Evolutionary conservation across 2,113 vertebrate genomes (phyloP), one percentile per base, ranked within the genome.

Genomic region (Myiozetetes cayanensis): DNA sequence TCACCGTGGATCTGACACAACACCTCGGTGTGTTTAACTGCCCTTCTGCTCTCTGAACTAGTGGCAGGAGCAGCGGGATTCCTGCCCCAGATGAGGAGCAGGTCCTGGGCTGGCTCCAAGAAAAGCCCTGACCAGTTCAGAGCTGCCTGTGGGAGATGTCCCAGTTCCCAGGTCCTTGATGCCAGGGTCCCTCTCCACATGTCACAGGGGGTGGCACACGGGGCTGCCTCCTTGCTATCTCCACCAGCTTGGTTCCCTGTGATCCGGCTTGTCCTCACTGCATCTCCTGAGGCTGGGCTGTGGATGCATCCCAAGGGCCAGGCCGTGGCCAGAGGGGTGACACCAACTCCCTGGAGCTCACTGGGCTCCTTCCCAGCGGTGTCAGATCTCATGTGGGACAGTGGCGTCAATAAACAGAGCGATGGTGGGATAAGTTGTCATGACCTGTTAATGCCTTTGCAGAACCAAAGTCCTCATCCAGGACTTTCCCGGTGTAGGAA

Each of bases 161-260:
- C 61, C 7, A 7, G 73, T 21, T 43, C 37, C 46, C 61, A 14
- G 13, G 85, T 10, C 9, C 41, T 37, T 12, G 16, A 43, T 75
- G 75, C 52, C 0, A 0, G 53, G 16, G 7, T 59, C 41, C 39
- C 23, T 27, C 1, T 1, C 79, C n/a, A 9, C 3, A 0, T 1
- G 56, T 21, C 9, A 10, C 8, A 4, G 33, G 8, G 72, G 47
- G 43, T 53, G 63, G 68, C 62, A 72, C 77, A 6, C 0, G 1
- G 2, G 58, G 43, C 44, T 4, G 1, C 17, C 41, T 79, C 66
- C 24, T 30, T 4, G 74, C 55, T 70, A 30, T 12, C 37, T 39
- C 18, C 61, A 24, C 35, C 24, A 1, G 16, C 55, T 78, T 1
- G 0, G 30, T 55, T 61, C 86, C 66, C 0, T 1, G 8, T 8